Conservation (phyloP, 2,797 vertebrate genomes). For the Anolis apletophallus region DNA sequence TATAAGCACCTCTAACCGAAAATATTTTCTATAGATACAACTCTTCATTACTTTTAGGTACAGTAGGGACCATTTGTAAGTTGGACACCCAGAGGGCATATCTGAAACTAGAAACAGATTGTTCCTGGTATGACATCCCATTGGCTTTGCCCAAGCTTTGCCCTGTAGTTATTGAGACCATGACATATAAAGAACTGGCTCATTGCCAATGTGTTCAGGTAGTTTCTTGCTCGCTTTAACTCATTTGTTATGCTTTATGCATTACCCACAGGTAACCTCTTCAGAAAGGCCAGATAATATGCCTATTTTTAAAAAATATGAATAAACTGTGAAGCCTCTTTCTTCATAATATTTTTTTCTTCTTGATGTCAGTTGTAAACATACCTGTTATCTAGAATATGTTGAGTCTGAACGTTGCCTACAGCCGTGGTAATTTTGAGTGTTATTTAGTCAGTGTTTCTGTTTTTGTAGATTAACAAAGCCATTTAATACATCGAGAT, state of each 20-base stretch:
- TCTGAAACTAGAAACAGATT: background rate
- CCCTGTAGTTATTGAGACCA: background rate
- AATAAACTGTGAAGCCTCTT: background rate
- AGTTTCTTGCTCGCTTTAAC: background rate
- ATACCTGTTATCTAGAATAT: conserved; percentile 29
- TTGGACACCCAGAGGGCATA: background rate
- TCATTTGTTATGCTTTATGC: background rate
- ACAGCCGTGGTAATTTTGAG: conserved; percentile 48
- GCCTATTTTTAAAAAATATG: background rate
- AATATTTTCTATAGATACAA: background rate
- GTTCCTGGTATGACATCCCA: background rate
- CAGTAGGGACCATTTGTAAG: background rate
- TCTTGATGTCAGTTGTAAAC: background rate
- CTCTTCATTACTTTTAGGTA: background rate
- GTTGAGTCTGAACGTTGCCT: conserved; percentile 59
- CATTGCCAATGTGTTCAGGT: background rate
- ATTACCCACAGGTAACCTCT: background rate
- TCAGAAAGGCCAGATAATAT: background rate
- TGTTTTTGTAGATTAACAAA: conserved; percentile 64
- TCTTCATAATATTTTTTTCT: background rate
- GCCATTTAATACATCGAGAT: conserved; percentile 69
- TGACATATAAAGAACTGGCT: background rate
- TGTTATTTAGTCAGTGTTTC: conserved; percentile 56
- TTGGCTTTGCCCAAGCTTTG: background rate
- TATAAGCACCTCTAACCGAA: background rate